These are phyloP conservation scores for Ferdinandea cuprea DNA, from an alignment of 2,888 invertebrate genomes.

Conservation along the genomic window DNA sequence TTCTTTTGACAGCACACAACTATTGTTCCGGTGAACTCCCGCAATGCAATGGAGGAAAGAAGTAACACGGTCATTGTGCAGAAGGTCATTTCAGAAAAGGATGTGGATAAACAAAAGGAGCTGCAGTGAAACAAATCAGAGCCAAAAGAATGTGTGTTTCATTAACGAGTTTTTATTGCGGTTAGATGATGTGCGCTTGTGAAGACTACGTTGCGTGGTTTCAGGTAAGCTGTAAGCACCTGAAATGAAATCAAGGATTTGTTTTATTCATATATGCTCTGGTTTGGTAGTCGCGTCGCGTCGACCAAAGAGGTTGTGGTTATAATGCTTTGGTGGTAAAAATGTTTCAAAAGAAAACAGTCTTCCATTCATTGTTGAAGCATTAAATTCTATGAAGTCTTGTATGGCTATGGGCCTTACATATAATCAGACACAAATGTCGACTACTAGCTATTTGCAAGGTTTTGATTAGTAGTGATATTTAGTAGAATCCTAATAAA, in stretches of 20 bases:
- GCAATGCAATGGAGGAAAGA: conserved; percentile 28
- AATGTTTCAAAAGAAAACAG: too few relatives aligned
- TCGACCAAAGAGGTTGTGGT: background rate
- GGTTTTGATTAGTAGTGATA: too few relatives aligned
- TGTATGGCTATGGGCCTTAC: too few relatives aligned
- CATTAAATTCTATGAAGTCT: too few relatives aligned
- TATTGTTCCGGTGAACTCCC: conserved; percentile 52
- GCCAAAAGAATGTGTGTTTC: conserved; percentile 40
- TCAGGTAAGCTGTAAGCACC: background rate
- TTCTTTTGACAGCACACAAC: conserved; percentile 46
- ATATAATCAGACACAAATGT: too few relatives aligned
- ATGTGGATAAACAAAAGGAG: conserved; percentile 58
- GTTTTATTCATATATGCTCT: background rate
- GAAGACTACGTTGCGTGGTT: background rate
- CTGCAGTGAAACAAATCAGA: background rate
- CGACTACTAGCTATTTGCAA: too few relatives aligned
- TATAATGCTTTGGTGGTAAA: too few relatives aligned
- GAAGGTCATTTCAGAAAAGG: conserved; percentile 52
- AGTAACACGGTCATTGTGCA: conserved; percentile 48
- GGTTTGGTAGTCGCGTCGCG: background rate
- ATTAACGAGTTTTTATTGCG: conserved; percentile 23
- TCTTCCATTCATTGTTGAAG: too few relatives aligned
- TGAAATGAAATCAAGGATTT: conserved; percentile 30
- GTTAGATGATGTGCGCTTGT: background rate
- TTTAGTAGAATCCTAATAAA: too few relatives aligned